phyloP scores from a whole-genome alignment of 2,888 invertebrate species.

The Idaea aversata region DNA sequence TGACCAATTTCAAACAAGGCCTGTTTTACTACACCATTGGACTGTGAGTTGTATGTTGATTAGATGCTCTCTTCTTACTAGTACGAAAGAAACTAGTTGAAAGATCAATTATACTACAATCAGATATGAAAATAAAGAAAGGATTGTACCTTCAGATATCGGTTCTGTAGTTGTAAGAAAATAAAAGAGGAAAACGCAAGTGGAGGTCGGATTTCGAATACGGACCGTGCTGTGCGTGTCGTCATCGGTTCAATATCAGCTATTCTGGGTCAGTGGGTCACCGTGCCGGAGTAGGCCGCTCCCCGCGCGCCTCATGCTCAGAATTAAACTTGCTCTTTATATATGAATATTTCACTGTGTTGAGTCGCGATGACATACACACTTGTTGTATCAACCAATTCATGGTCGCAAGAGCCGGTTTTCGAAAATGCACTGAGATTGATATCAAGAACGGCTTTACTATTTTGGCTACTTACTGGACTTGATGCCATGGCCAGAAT shows the following conservation, averaged over 20 bases:
- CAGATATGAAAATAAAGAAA: constrained; percentile 3
- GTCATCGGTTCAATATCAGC: constrained; percentile 77
- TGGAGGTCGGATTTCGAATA: constrained; percentile 73
- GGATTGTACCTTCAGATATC: background rate
- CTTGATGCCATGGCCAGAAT: background rate
- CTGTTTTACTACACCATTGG: constrained; percentile 20
- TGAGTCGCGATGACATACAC: constrained; percentile 23
- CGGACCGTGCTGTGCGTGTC: constrained; percentile 55
- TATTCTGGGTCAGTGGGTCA: constrained; percentile 79
- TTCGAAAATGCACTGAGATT: constrained; percentile 4
- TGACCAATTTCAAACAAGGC: constrained; percentile 35
- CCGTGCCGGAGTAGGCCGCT: constrained; percentile 58
- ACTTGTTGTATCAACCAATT: constrained; percentile 23
- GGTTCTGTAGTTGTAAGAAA: constrained; percentile 15
- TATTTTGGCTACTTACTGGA: background rate
- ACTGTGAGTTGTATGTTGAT: constrained; percentile 10
- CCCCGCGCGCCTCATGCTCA: constrained; percentile 49
- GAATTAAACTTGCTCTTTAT: constrained; percentile 62
- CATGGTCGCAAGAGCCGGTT: constrained; percentile 26
- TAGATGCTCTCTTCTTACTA: background rate
- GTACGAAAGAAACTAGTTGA: background rate
- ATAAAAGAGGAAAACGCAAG: constrained; percentile 61
- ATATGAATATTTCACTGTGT: constrained; percentile 41
- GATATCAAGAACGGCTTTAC: background rate
- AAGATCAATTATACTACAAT: background rate